Conservation (phyloP, 2,797 vertebrate species). For the Arrhamphus sclerolepis region DNA sequence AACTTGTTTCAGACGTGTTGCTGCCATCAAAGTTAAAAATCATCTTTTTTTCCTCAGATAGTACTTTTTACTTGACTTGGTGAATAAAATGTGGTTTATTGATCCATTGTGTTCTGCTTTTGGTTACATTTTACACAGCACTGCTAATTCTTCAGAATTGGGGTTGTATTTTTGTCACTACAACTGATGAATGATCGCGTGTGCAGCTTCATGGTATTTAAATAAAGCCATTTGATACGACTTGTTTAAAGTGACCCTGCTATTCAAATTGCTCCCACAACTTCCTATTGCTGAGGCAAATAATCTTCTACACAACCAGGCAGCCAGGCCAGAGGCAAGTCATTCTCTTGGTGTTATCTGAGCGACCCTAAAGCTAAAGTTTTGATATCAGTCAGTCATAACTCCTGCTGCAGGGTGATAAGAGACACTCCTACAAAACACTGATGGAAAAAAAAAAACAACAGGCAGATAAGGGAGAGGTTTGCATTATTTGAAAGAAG, state of each 20-base stretch:
- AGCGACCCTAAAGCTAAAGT: slow-evolving; percentile 36
- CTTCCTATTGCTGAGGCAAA: slow-evolving; percentile 64
- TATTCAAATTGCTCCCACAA: slow-evolving; percentile 68
- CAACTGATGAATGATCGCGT: neutral
- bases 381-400: slow-evolving; percentile 59
- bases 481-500: slow-evolving; percentile 71
- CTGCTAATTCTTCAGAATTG: too few species aligned
- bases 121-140: too few species aligned
- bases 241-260: slow-evolving; percentile 42
- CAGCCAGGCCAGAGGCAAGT: slow-evolving; percentile 25
- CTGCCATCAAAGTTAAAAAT: too few species aligned
- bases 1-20: too few species aligned
- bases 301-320: slow-evolving; percentile 38
- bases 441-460: slow-evolving; percentile 36
- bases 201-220: slow-evolving; percentile 11
- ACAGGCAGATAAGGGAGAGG: slow-evolving; percentile 56
- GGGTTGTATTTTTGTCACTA: neutral
- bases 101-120: too few species aligned
- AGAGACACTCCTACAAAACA: slow-evolving; percentile 69
- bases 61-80: too few species aligned
- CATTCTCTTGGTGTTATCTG: slow-evolving; percentile 45
- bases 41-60: too few species aligned
- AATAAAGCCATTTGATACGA: slow-evolving; percentile 37
- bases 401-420: slow-evolving; percentile 69
- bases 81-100: too few species aligned